Evolutionary conservation across 1,140 invertebrate genomes (phyloP), one percentile per base, ranked within the genome.

Genomic region (Doryteuthis pealeii): DNA sequence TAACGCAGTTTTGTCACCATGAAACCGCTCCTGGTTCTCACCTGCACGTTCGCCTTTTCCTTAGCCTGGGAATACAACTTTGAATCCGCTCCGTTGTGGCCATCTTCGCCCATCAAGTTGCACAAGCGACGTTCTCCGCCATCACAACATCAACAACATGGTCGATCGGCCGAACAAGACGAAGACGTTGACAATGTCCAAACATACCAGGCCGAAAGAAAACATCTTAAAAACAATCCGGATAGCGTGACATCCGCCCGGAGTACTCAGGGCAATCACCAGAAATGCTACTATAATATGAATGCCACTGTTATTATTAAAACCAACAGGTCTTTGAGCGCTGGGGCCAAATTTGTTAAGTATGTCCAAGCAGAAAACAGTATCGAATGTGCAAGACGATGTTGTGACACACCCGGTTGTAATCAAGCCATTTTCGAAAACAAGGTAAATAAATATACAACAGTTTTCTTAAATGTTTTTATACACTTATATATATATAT

Each of bases 361-460:
- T 80, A 72, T 0, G 66, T 73, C 14, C 67, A 78, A 43, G 66
- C 74, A 1, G 66, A 65, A 68, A 77, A 70, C 5, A 78, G 78
- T 28, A 62, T 73, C 31, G 78, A 78, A 14, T 84, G 83, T 74
- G 69, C 75, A 18, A 54, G 77, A 40, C 65, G 71, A 66, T 84
- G 83, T 66, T 84, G 83, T 73, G 73, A 77, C 43, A 79, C 77
- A 30, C 33, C 73, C 22, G 73, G 74, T 14, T 84, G 83, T 76
- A 81, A 81, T 73, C 43, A 82, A 66, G 80, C 80, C 67, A 80
- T 84, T 30, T 84, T 80, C 77, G 80, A 82, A 75, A 75, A 82
- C 66, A 82, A 82, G 81, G 82, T 83, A 70, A 28, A 8, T 33
- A 62, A 67, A 14, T 14, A 18, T n/a, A n/a, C n/a, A n/a, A n/a